A percentile compares a stretch with the other conserved stretches of the same genome.
Evolutionary conservation across 2,888 invertebrate genomes (phyloP).

Genomic region (Microctonus hyperodae): DNA sequence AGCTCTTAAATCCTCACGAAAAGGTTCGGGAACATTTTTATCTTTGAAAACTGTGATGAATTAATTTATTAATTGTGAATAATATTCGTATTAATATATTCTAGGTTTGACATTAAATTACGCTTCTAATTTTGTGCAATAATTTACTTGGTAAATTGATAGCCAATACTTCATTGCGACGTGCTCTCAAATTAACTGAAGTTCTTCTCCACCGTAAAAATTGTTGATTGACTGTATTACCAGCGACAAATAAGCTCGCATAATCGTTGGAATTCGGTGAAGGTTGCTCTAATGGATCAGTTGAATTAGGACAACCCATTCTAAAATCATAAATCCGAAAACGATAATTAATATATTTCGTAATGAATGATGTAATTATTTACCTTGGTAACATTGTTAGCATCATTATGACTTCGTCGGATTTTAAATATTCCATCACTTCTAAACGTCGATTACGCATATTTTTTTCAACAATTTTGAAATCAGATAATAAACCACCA

Average conservation of each 20-base stretch:
- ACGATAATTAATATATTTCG: background rate
- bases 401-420: constrained; percentile 86
- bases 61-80: background rate
- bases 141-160: constrained; percentile 93
- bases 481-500: constrained; percentile 92
- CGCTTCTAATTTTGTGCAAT: too few relatives aligned
- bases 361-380: background rate
- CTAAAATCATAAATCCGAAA: constrained; percentile 63
- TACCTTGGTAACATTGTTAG: constrained; percentile 94
- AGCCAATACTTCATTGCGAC: constrained; percentile 92
- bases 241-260: constrained; percentile 89
- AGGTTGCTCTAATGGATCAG: constrained; percentile 78
- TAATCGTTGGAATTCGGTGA: constrained; percentile 78
- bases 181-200: constrained; percentile 87
- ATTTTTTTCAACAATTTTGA: constrained; percentile 97
- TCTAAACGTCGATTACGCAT: constrained; percentile 91
- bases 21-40: constrained; percentile 82
- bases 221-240: constrained; percentile 89
- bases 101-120: too few relatives aligned
- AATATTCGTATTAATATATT: background rate
- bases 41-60: constrained; percentile 80
- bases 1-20: constrained; percentile 68
- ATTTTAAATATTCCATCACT: constrained; percentile 75
- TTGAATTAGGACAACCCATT: constrained; percentile 88
- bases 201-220: constrained; percentile 95